Percentiles rank a stretch among this genome's conserved stretches.
Conservation (phyloP, 2,113 vertebrate species). For the Saguinus midas region DNA sequence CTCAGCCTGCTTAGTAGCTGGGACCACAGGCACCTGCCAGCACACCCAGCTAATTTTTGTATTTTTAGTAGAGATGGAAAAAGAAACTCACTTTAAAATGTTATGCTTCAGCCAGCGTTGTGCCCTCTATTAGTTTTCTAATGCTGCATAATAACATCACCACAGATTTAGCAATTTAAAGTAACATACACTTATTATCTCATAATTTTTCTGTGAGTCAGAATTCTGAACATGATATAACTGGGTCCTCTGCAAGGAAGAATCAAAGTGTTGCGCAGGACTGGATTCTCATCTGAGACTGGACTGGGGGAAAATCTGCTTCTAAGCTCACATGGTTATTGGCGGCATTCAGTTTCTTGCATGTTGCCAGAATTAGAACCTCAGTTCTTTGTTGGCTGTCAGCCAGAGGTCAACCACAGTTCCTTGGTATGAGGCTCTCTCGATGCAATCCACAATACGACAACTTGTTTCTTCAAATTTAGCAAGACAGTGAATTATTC, state of each 20-base stretch:
- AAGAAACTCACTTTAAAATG: neutral
- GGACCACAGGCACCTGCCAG: too few relatives aligned
- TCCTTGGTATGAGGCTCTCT: neutral
- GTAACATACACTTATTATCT: neutral
- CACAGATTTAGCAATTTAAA: neutral
- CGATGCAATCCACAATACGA: accelerated
- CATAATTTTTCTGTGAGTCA: neutral
- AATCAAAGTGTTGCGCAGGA: neutral
- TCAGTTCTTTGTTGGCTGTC: neutral
- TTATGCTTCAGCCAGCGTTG: neutral
- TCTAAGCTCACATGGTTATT: neutral
- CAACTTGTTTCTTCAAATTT: neutral
- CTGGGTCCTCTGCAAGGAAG: neutral
- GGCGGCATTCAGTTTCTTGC: neutral
- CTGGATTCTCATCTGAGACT: neutral
- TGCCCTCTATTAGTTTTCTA: neutral
- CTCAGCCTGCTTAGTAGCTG: too few relatives aligned
- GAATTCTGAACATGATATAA: neutral
- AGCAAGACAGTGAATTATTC: neutral
- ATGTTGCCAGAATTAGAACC: too few relatives aligned
- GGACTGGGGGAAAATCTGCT: too few relatives aligned
- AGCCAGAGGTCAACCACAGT: neutral
- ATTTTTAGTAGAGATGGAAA: too few relatives aligned
- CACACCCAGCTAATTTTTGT: too few relatives aligned
- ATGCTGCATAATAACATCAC: neutral